Evolutionary conservation across 2,888 invertebrate species (phyloP).

Genomic region (Dolomedes plantarius): DNA sequence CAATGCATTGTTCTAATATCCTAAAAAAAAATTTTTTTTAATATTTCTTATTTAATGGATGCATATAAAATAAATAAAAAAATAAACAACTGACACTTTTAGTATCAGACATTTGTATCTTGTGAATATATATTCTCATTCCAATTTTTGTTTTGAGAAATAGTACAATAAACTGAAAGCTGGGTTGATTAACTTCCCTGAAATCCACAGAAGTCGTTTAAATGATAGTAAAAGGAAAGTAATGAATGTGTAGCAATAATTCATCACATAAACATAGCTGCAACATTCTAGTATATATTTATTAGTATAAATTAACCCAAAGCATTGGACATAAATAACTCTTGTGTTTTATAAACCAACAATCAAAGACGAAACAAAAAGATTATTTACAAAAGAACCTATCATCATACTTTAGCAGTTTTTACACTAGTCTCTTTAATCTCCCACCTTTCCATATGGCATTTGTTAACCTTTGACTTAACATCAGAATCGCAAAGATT

Average conservation of each 20-base stretch:
- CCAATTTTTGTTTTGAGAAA: no score
- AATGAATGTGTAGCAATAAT: background rate
- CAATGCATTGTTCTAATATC: no score
- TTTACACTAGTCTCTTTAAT: background rate
- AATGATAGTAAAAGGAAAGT: no score
- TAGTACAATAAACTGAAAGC: no score
- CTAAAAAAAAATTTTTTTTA: no score
- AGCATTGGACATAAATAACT: constrained; percentile 1
- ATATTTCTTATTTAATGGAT: no score
- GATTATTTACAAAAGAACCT: constrained; percentile 12
- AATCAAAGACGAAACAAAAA: background rate
- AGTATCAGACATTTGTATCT: no score
- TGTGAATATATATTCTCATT: no score
- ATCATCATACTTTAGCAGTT: background rate
- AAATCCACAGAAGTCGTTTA: no score
- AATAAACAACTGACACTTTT: no score
- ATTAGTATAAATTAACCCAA: constrained; percentile 19
- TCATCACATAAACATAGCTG: background rate
- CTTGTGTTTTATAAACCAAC: background rate
- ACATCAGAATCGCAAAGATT: background rate
- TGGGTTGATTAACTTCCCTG: no score
- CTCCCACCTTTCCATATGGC: background rate
- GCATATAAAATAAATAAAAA: no score
- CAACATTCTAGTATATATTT: constrained; percentile 20
- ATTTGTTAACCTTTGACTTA: constrained; percentile 17